Conservation (phyloP, 2,797 vertebrate genomes). For the Melanotaenia nigrans region DNA sequence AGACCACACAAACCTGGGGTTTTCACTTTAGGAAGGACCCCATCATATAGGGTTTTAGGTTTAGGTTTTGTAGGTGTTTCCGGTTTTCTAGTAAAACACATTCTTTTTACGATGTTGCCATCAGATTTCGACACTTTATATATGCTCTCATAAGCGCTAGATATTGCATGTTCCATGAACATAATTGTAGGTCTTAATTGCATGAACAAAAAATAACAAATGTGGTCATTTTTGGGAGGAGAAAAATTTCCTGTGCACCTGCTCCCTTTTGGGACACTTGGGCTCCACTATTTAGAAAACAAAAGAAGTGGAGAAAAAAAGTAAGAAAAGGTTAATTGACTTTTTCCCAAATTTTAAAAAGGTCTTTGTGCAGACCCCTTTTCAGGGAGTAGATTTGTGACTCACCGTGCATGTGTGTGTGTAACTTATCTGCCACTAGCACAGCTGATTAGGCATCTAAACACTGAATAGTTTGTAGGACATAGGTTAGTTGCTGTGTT, state of each 20-base stretch:
- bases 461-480: slow-evolving; percentile 40
- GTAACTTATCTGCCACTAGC: slow-evolving; percentile 42
- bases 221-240: neutral
- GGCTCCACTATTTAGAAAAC: neutral
- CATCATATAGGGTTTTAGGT: too few relatives aligned
- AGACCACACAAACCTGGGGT: too few relatives aligned
- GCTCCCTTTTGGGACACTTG: neutral
- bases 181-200: too few relatives aligned
- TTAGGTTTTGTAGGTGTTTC: too few relatives aligned
- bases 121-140: too few relatives aligned
- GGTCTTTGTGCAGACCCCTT: slow-evolving; percentile 44
- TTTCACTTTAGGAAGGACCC: too few relatives aligned
- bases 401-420: slow-evolving; percentile 29
- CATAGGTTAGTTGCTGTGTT: slow-evolving; percentile 47
- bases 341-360: slow-evolving; percentile 32
- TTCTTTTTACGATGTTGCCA: too few relatives aligned
- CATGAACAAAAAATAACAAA: too few relatives aligned
- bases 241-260: neutral
- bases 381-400: slow-evolving; percentile 5
- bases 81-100: too few relatives aligned
- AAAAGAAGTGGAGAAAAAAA: neutral
- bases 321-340: neutral
- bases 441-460: too few relatives aligned
- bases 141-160: too few relatives aligned
- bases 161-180: too few relatives aligned